Conservation (phyloP, 2,113 vertebrate genomes). For the Corydoras maculifer region DNA sequence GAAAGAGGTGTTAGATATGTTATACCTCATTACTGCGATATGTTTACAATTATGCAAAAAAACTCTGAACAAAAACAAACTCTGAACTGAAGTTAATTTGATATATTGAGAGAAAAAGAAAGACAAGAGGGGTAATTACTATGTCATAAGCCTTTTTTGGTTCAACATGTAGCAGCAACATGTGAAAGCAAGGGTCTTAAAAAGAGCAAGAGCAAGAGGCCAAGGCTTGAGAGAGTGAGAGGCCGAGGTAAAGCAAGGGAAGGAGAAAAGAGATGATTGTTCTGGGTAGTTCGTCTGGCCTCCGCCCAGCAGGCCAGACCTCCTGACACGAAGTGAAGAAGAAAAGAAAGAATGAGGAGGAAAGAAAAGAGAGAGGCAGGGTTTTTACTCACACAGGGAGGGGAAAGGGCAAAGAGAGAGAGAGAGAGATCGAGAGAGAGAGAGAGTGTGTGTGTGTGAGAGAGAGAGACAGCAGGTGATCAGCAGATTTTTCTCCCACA, state of each 20-base stretch:
- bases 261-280: constrained; percentile 40
- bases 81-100: constrained; percentile 6
- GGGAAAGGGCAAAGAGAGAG: constrained; percentile 26
- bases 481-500: constrained; percentile 24
- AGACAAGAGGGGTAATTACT: constrained; percentile 31
- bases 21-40: too few relatives aligned
- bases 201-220: constrained; percentile 18
- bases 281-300: constrained; percentile 32
- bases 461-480: constrained; percentile 27
- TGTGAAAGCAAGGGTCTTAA: constrained; percentile 20
- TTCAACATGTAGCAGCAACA: constrained; percentile 17
- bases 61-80: constrained; percentile 3
- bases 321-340: constrained; percentile 23
- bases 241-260: constrained; percentile 6
- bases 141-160: constrained; percentile 53
- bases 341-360: constrained; percentile 25
- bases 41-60: too few relatives aligned
- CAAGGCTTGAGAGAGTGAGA: neutral
- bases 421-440: constrained; percentile 17
- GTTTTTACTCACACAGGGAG: constrained; percentile 15
- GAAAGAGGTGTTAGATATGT: too few relatives aligned
- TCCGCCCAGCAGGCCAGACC: constrained; percentile 33
- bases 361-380: constrained; percentile 35
- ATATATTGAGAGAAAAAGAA: neutral
- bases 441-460: constrained; percentile 28